phyloP scores from a whole-genome alignment of 2,888 invertebrate genomes.

The Mythimna impura region DNA sequence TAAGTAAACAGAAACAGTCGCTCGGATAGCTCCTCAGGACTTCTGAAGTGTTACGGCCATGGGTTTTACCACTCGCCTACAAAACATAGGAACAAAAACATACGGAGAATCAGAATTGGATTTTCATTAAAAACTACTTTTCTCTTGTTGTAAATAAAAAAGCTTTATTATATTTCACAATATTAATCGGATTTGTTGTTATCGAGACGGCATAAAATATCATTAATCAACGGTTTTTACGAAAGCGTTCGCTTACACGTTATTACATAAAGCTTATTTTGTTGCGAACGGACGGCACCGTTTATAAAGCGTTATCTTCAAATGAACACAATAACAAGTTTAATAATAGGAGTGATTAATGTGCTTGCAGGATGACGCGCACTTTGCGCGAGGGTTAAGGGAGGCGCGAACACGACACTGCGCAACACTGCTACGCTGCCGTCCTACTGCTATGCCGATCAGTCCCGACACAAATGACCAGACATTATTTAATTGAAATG shows the following conservation, averaged over 20 bases:
- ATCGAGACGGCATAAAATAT: slow-evolving; percentile 66
- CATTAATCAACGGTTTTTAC: slow-evolving; percentile 86
- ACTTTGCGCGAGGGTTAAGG: slow-evolving; percentile 81
- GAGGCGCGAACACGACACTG: slow-evolving; percentile 84
- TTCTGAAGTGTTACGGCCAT: slow-evolving; percentile 18
- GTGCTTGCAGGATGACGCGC: slow-evolving; percentile 89
- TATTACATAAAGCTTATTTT: slow-evolving; percentile 89
- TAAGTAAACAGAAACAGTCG: slow-evolving; percentile 48
- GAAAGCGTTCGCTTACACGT: slow-evolving; percentile 83
- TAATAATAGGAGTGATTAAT: slow-evolving; percentile 90
- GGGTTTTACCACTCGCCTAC: slow-evolving; percentile 49
- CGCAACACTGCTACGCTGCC: slow-evolving; percentile 54
- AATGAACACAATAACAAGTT: slow-evolving; percentile 90
- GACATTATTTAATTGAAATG: slow-evolving; percentile 91
- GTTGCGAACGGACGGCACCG: slow-evolving; percentile 88
- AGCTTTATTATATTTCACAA: slow-evolving; percentile 37
- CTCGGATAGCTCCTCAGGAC: slow-evolving; percentile 20
- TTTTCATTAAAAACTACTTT: slow-evolving; percentile 28
- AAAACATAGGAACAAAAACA: neutral
- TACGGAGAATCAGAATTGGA: neutral
- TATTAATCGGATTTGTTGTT: slow-evolving; percentile 76
- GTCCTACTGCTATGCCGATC: slow-evolving; percentile 43
- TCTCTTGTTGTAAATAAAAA: slow-evolving; percentile 52
- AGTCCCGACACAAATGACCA: slow-evolving; percentile 88
- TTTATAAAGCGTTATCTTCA: slow-evolving; percentile 90